A percentile compares a stretch with the other conserved stretches of the same genome.
Evolutionary conservation across 2,113 vertebrate genomes (phyloP).

Genomic region (cattle (Bos taurus)): ARS-UCD2.0 NC_037329.1:8502001-8502500

Average conservation of each 20-base stretch:
- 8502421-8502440: rapidly evolving
- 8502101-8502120: not conserved
- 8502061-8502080: rapidly evolving
- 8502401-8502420: not conserved
- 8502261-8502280: not conserved
- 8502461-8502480: not conserved
- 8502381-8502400: not conserved
- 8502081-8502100: not conserved
- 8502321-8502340: not conserved
- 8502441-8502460: not conserved
- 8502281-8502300: not conserved
- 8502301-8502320: not conserved
- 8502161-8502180: not conserved
- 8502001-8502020: not conserved
- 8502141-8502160: not conserved
- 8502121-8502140: not conserved
- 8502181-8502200: not conserved
- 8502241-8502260: not conserved
- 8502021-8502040: not conserved
- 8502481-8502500: not conserved
- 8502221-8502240: not conserved
- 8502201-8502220: not conserved
- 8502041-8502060: not conserved
- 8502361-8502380: not conserved
- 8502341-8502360: not conserved